These are phyloP conservation scores for Lepidurus apus DNA, from an alignment of 1,140 invertebrate genomes.

Conservation along the genomic window DNA sequence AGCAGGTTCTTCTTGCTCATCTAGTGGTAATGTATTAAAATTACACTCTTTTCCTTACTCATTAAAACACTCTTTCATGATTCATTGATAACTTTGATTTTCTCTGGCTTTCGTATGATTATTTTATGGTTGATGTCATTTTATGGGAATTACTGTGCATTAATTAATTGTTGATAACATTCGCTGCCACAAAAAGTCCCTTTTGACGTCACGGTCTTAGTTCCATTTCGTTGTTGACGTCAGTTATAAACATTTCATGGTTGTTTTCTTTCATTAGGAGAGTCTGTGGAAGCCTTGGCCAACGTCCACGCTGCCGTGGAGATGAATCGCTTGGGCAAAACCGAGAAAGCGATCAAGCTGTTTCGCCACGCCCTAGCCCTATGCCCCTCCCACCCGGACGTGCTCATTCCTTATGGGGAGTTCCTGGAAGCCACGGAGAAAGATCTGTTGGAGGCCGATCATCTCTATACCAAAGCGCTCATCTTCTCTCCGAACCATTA, in stretches of 20 bases:
- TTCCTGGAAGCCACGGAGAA: slow-evolving; percentile 81
- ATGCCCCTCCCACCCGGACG: slow-evolving; percentile 84
- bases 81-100: no score
- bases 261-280: slow-evolving; percentile 35
- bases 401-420: slow-evolving; percentile 88
- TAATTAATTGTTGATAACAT: no score
- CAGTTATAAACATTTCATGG: neutral
- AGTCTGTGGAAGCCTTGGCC: slow-evolving; percentile 64
- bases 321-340: slow-evolving; percentile 72
- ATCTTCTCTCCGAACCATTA: slow-evolving; percentile 73
- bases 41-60: no score
- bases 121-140: no score
- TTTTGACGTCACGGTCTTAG: no score
- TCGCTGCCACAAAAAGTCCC: no score
- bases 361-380: slow-evolving; percentile 85
- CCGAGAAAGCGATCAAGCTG: slow-evolving; percentile 77
- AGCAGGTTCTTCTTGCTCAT: neutral
- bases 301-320: slow-evolving; percentile 76
- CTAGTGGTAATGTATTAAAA: neutral
- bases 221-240: no score
- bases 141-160: no score
- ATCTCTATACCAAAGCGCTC: slow-evolving; percentile 74
- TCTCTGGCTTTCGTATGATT: no score
- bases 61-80: no score
- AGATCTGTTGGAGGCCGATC: slow-evolving; percentile 83